Evolutionary conservation across 2,797 vertebrate genomes (phyloP).

Genomic region (Odontamblyopus lacepedii): DNA sequence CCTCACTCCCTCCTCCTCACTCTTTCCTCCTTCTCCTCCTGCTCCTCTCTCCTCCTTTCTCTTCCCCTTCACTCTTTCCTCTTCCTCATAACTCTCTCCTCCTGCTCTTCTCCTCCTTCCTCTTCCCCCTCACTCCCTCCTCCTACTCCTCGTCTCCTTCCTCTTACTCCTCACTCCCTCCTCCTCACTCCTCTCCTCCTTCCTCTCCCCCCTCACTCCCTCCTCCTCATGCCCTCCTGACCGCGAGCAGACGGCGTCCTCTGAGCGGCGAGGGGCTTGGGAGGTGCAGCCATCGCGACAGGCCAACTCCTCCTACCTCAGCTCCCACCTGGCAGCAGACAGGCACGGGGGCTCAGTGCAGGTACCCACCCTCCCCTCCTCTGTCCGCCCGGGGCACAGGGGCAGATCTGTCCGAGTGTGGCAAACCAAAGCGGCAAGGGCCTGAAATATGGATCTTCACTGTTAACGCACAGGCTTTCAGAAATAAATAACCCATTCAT

Average conservation of each 20-base stretch:
- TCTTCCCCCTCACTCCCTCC: too few species aligned
- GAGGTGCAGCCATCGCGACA: conserved; percentile 95
- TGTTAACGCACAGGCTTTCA: not conserved
- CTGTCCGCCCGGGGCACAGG: conserved; percentile 41
- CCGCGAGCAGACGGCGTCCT: conserved; percentile 79
- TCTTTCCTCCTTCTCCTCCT: too few species aligned
- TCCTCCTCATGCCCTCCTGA: conserved; percentile 11
- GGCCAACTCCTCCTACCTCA: conserved; percentile 95
- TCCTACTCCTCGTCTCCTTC: too few species aligned
- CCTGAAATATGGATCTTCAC: not conserved
- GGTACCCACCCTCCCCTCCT: conserved; percentile 80
- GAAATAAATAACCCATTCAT: not conserved
- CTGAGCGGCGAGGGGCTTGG: conserved; percentile 98
- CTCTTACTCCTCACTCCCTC: too few species aligned
- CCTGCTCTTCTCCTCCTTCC: too few species aligned
- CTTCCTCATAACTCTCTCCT: too few species aligned
- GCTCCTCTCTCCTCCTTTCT: too few species aligned
- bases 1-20: too few species aligned
- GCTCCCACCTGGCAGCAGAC: conserved; percentile 95
- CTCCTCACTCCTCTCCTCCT: too few species aligned
- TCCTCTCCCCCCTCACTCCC: too few species aligned
- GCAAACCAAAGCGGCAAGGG: conserved; percentile 11
- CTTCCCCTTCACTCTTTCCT: too few species aligned
- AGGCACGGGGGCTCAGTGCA: conserved; percentile 99
- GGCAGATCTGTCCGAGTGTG: conserved; percentile 62